Evolutionary conservation across 2,888 invertebrate species (phyloP), one percentile per base, ranked within the genome.

Genomic region (Luffia ferchaultella): DNA sequence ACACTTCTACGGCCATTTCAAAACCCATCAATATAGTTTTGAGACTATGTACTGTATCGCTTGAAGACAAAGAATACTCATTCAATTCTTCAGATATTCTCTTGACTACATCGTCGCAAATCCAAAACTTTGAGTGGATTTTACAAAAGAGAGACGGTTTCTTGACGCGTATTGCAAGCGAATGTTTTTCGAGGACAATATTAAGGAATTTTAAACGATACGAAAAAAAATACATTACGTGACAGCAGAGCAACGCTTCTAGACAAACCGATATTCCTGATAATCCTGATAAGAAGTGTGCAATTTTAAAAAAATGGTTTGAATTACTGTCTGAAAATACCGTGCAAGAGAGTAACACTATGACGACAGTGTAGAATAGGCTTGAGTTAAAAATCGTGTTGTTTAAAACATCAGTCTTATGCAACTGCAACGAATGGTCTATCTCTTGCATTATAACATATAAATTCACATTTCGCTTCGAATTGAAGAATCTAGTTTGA

Each of bases 401-500:
- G 16, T 17, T 48, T 18, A 48, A 48, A 18, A 18, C 49, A 50
- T 60, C 60, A 43, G 61, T 67, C 2, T 61, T 58, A 16, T 70
- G 59, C 17, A 74, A 55, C 19, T 63, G 64, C 67, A 77, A 67
- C 1, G 64, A 51, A 16, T 69, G 63, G 48, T 77, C 74, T 2
- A 76, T 62, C 54, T 67, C 59, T 57, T 77, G 75, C 49, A 75
- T 57, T 57, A 64, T 62, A 0, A 73, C 56, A n/a, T 61, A 62
- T 48, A 75, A 70, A 2, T 61, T 57, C 0, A 64, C 61, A 53
- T 73, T 76, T 1, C 51, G 53, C 1, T 63, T 57, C 1, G 62
- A 60, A 52, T 71, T 70, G 2, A 61, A 19, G 41, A 76, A 76
- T 16, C 73, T 61, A 7, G 63, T 60, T 46, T 75, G 64, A 40